phyloP scores from a whole-genome alignment of 2,797 vertebrate species.

The Molossus molossus region DNA sequence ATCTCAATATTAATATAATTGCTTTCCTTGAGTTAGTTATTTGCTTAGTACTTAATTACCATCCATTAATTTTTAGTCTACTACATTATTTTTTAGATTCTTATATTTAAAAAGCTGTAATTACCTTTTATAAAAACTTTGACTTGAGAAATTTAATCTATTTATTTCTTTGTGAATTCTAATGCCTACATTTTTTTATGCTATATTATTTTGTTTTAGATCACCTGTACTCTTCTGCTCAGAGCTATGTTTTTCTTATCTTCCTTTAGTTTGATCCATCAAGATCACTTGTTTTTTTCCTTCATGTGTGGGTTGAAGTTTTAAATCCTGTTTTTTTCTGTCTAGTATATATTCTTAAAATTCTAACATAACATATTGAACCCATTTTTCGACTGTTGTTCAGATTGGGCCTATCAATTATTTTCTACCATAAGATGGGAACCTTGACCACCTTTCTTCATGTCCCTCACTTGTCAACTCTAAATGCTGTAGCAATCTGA shows the following conservation, averaged over 20 bases:
- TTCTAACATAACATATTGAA: not conserved
- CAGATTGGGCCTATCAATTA: not conserved
- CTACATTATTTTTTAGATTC: not conserved
- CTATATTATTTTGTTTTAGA: not conserved
- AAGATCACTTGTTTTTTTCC: not conserved
- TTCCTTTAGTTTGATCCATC: slow-evolving; percentile 5
- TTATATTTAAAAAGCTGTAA: not conserved
- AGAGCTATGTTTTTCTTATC: not conserved
- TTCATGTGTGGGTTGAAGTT: not conserved
- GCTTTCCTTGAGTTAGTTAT: slow-evolving; percentile 10
- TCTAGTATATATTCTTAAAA: not conserved
- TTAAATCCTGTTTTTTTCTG: not conserved
- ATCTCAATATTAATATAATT: not conserved
- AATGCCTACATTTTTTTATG: not conserved
- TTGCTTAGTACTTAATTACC: not conserved
- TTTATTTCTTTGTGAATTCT: not conserved
- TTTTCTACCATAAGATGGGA: not conserved
- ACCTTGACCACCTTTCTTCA: not conserved
- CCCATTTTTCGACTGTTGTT: not conserved
- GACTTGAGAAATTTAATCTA: not conserved
- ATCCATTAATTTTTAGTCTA: not conserved
- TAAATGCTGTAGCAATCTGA: not conserved
- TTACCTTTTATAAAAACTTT: not conserved
- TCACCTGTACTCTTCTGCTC: not conserved
- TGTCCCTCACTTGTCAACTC: not conserved